These are phyloP conservation scores for Neocrepidodera transversa DNA, from an alignment of 2,888 invertebrate genomes.

Conservation along the genomic window DNA sequence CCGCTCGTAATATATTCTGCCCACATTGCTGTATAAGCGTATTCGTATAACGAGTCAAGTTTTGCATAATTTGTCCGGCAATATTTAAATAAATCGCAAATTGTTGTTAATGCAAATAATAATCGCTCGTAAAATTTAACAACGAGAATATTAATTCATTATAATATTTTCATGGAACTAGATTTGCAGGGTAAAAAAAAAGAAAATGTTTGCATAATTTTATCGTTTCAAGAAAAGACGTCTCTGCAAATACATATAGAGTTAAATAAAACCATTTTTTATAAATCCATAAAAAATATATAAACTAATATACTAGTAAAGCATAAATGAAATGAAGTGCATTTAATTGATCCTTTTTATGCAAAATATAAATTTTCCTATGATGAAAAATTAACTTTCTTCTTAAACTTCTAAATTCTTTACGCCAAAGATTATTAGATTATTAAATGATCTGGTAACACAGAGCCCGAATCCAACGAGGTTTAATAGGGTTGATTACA, in stretches of 20 bases:
- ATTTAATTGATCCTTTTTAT: too few relatives aligned
- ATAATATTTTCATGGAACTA: constrained; percentile 12
- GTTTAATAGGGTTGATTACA: constrained; percentile 16
- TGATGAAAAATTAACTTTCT: too few relatives aligned
- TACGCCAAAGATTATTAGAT: constrained; percentile 15
- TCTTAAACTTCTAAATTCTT: constrained; percentile 8
- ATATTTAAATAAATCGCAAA: constrained; percentile 15
- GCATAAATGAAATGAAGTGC: too few relatives aligned
- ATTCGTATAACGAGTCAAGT: background rate
- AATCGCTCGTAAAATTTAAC: constrained; percentile 6
- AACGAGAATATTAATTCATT: constrained; percentile 3
- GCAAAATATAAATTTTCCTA: too few relatives aligned
- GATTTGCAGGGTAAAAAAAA: background rate
- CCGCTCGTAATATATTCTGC: constrained; percentile 13
- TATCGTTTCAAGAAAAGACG: too few relatives aligned
- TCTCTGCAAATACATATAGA: too few relatives aligned
- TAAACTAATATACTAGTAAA: too few relatives aligned
- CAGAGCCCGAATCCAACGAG: constrained; percentile 7
- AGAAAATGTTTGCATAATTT: background rate
- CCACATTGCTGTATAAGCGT: background rate
- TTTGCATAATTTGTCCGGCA: constrained; percentile 16
- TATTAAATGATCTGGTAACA: constrained; percentile 21
- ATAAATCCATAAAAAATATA: too few relatives aligned
- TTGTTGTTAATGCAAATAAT: constrained; percentile 10
- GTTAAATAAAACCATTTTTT: too few relatives aligned